Evolutionary conservation across 2,888 invertebrate genomes (phyloP).

Genomic region (Caenorhabditis becei): DNA sequence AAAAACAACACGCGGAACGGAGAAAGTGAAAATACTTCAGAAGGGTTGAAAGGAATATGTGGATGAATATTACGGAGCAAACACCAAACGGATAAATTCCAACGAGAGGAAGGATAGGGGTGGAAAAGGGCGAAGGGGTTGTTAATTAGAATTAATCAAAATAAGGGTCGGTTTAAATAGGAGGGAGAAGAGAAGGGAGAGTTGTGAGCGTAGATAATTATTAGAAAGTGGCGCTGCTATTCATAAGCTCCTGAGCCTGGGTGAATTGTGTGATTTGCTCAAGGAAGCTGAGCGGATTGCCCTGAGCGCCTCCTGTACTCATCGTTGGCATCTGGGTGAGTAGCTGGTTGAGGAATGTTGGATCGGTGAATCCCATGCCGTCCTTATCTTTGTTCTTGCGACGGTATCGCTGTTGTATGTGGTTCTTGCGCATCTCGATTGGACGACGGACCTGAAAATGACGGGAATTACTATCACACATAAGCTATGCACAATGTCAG

Average conservation of each 20-base stretch:
- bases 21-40: background rate
- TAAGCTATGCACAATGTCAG: background rate
- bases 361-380: conserved; percentile 7
- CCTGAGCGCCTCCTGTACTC: conserved; percentile 1
- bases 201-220: background rate
- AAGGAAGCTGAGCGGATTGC: conserved; percentile 29
- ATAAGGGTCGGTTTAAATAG: conserved; percentile 1
- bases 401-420: conserved; percentile 81
- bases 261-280: conserved; percentile 53
- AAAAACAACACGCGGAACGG: conserved; percentile 40
- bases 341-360: conserved; percentile 26
- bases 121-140: background rate
- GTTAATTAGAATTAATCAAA: conserved; percentile 15
- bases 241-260: conserved; percentile 44
- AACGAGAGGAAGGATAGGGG: background rate
- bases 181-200: background rate
- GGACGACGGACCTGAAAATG: conserved; percentile 80
- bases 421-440: conserved; percentile 81
- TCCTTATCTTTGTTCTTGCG: conserved; percentile 71
- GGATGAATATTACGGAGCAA: background rate
- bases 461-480: background rate
- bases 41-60: background rate
- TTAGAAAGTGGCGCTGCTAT: conserved; percentile 43
- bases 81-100: conserved; percentile 23
- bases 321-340: conserved; percentile 34